A percentile compares a stretch with the other conserved stretches of the same genome.
Conservation (phyloP, 2,113 vertebrate genomes). For the Phainopepla nitens region DNA sequence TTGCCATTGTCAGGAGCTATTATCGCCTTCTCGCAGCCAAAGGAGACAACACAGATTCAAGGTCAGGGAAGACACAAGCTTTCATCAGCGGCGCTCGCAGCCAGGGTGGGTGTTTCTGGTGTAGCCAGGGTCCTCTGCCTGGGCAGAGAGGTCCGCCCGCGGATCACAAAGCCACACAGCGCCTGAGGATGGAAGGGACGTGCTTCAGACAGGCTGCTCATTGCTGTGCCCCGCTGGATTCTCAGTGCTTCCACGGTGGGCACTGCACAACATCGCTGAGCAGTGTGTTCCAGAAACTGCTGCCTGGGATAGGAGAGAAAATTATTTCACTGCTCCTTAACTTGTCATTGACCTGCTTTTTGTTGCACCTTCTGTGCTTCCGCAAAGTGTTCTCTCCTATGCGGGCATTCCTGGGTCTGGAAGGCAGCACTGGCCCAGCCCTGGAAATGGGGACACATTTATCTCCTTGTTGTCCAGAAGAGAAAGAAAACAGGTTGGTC, state of each 20-base stretch:
- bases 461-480: background rate
- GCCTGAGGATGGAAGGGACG: background rate
- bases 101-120: background rate
- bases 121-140: background rate
- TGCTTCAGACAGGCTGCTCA: background rate
- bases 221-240: background rate
- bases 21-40: conserved; percentile 19
- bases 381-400: background rate
- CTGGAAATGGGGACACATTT: background rate
- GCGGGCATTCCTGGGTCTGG: background rate
- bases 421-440: background rate
- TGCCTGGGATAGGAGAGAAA: background rate
- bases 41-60: conserved; percentile 47
- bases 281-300: background rate
- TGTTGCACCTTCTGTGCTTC: background rate
- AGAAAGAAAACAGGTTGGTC: background rate
- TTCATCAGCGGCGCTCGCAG: background rate
- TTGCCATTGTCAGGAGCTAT: conserved; percentile 52
- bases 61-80: conserved; percentile 34
- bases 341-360: background rate
- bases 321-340: background rate
- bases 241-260: background rate
- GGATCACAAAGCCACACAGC: background rate
- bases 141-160: background rate
- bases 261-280: background rate